phyloP scores from a whole-genome alignment of 2,113 vertebrate species.

The Saiga tatarica region DNA sequence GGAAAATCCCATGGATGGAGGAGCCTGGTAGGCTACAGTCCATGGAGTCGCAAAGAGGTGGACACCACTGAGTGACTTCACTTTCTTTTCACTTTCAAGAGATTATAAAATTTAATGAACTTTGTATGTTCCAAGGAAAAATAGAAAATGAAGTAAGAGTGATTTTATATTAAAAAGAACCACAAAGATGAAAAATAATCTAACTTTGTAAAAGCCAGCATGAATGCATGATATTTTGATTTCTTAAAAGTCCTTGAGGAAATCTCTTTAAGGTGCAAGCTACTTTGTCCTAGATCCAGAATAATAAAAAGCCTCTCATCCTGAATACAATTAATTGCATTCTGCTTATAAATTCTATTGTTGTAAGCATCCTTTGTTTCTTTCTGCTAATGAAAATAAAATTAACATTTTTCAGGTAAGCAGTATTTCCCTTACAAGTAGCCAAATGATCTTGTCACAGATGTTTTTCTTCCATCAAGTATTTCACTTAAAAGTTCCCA shows the following conservation, averaged over 20 bases:
- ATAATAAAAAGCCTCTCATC: slow-evolving; percentile 31
- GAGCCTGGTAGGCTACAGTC: neutral
- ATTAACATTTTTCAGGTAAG: slow-evolving; percentile 64
- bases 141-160: neutral
- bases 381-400: slow-evolving; percentile 53
- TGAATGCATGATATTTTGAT: neutral
- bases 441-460: slow-evolving; percentile 34
- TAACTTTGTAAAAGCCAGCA: neutral
- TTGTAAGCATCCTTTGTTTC: neutral
- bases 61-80: neutral
- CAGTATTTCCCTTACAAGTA: slow-evolving; percentile 41
- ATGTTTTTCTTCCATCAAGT: slow-evolving; percentile 15
- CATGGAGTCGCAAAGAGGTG: fast-evolving
- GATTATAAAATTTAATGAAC: neutral
- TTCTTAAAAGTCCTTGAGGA: slow-evolving; percentile 41
- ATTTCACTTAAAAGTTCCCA: slow-evolving; percentile 47
- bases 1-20: neutral
- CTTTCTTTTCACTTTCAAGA: neutral
- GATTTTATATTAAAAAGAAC: neutral
- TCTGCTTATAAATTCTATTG: slow-evolving; percentile 41
- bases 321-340: slow-evolving; percentile 59
- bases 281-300: neutral
- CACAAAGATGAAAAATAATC: neutral
- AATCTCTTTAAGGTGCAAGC: neutral
- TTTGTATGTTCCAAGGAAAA: neutral